Evolutionary conservation across 2,888 invertebrate species (phyloP).

Genomic region (Microctonus brassicae): DNA sequence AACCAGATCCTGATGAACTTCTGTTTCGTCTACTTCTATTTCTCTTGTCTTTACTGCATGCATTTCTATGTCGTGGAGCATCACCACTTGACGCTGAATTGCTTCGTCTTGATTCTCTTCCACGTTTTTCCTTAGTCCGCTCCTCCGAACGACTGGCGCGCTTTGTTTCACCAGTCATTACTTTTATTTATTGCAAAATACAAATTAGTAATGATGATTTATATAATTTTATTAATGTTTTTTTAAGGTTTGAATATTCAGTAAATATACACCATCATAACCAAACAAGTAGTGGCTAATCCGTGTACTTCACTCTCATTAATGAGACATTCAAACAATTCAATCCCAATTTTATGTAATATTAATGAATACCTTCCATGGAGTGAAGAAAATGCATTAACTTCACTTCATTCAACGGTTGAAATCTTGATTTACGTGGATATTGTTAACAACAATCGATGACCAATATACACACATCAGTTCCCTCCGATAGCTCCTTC

Average conservation of each 20-base stretch:
- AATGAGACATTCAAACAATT: background rate
- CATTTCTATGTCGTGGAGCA: conserved; percentile 47
- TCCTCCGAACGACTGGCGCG: conserved; percentile 48
- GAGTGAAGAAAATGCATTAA: background rate
- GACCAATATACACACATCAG: conserved; percentile 5
- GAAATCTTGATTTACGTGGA: background rate
- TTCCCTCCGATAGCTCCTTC: conserved; percentile 16
- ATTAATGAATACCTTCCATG: conserved; percentile 9
- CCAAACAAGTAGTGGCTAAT: background rate
- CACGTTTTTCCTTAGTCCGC: conserved; percentile 42
- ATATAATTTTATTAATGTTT: too few relatives aligned
- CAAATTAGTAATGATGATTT: background rate
- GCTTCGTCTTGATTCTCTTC: conserved; percentile 46
- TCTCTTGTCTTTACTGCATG: conserved; percentile 55
- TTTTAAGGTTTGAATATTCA: background rate
- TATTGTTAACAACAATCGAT: conserved; percentile 3
- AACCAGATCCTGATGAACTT: conserved; percentile 20
- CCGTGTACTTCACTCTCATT: background rate
- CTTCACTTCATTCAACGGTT: background rate
- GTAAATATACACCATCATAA: conserved; percentile 5
- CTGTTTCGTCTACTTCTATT: conserved; percentile 24
- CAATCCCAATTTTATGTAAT: background rate
- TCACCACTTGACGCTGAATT: conserved; percentile 48
- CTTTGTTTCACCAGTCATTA: conserved; percentile 53
- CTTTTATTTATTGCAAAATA: conserved; percentile 37